Base-by-base conservation (phyloP, 2,888 invertebrate genomes). In the Drosophila buzzatii region DNA sequence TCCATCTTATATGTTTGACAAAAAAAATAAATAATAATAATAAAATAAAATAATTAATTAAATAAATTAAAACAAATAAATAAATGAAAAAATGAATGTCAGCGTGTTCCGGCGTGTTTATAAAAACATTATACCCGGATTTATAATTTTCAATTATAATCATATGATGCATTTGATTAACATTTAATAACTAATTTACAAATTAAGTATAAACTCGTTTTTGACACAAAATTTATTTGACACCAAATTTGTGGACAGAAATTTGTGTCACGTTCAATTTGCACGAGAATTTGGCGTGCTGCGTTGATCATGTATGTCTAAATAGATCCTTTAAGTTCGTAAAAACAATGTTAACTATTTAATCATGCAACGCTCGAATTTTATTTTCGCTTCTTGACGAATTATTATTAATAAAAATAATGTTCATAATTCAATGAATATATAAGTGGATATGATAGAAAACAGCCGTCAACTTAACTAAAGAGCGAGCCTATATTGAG, bases 151-250 rank as follows among this genome's bases (percentile, higher is more conserved):
- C 6, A 37, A 37, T 16, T 6, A 41, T 41, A 70, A 73, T 85
- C 84, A 81, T 85, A 81, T 85, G 83, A 84, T 74, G 59, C 57
- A 41, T 70, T 81, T 39, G 37, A 86, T 86, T 84, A 86, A 65
- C 78, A 70, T 74, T 70, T 47, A 66, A 57, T 63, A 66, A 59
- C 42, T 73, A 73, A 78, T 69, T 70, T 18, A 69, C 53, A 57
- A 77, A 71, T 73, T 76, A 68, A 76, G 64, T 41, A 58, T 27
- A 51, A 63, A 59, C 70, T 71, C 41, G 67, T 57, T 70, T 68
- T 68, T 41, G 35, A 16, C 27, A 27, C 27, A 5, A 27, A 27
- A 27, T 27, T 57, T 68, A 63, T 68, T 23, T 23, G 23, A 16
- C 27, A 27, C 27, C 27, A 27, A 23, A 27, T 2, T 57, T 70